Conservation (phyloP, 1,140 invertebrate genomes). For the Meloidogyne hapla region DNA sequence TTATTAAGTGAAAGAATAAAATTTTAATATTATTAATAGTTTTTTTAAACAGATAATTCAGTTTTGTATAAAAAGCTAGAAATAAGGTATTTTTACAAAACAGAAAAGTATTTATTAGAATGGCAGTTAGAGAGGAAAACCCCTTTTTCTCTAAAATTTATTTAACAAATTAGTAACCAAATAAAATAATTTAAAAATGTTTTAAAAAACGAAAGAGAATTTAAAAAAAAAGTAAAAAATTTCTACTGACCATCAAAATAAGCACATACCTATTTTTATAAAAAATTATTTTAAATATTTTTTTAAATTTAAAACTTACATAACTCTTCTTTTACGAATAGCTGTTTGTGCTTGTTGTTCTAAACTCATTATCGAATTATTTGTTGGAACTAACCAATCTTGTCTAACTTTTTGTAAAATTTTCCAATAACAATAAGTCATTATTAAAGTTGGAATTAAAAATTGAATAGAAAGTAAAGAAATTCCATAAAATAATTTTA, state of each 20-base stretch:
- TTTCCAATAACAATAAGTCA: constrained; percentile 64
- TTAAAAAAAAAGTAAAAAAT: background rate
- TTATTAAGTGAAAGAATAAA: too few species aligned
- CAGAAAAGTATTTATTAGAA: too few species aligned
- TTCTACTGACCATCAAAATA: constrained; percentile 59
- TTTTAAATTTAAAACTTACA: constrained; percentile 32
- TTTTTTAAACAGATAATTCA: too few species aligned
- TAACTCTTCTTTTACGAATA: constrained; percentile 60
- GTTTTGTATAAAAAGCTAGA: too few species aligned
- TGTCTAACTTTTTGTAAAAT: constrained; percentile 63
- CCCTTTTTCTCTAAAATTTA: too few species aligned
- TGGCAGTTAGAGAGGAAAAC: too few species aligned
- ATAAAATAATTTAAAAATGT: too few species aligned
- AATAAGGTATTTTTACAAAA: too few species aligned
- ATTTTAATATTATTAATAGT: too few species aligned
- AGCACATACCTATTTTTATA: constrained; percentile 51
- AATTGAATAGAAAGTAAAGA: constrained; percentile 56
- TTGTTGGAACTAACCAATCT: constrained; percentile 56
- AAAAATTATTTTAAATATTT: background rate
- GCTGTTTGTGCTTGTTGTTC: constrained; percentile 63
- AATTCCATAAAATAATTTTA: constrained; percentile 56
- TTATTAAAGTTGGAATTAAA: constrained; percentile 56
- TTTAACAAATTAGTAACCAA: too few species aligned
- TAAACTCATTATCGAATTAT: constrained; percentile 59
- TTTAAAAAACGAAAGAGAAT: too few species aligned